Conservation (phyloP, 1,140 invertebrate species). For the Ceratosolen solmsi region DNA sequence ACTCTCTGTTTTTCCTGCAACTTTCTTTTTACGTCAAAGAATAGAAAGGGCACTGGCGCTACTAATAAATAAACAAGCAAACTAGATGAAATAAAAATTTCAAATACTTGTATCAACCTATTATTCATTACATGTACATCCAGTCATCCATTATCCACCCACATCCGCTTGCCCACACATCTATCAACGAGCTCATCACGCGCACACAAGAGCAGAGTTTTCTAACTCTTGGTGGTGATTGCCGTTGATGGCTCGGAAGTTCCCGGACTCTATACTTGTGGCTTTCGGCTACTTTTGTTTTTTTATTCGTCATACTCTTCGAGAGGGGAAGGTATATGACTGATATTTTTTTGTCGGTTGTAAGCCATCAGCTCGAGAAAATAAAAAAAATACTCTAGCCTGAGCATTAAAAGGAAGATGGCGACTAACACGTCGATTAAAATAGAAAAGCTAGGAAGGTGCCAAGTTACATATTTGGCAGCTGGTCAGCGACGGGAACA, state of each 20-base stretch:
- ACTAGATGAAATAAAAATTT: neutral
- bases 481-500: neutral
- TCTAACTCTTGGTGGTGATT: neutral
- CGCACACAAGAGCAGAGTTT: neutral
- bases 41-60: neutral
- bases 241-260: neutral
- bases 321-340: neutral
- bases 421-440: neutral
- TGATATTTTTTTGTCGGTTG: neutral
- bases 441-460: neutral
- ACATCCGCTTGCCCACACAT: neutral
- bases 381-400: neutral
- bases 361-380: neutral
- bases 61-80: neutral
- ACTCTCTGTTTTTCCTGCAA: no score
- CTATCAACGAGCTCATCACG: neutral
- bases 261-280: neutral
- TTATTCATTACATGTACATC: neutral
- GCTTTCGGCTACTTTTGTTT: neutral
- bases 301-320: neutral
- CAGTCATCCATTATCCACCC: neutral
- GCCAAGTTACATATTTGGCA: neutral
- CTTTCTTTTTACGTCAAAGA: neutral
- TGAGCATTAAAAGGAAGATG: neutral
- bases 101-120: neutral